These are phyloP conservation scores for Pentamera pediparva DNA, from an alignment of 53 echinoderm and acorn worm species.

Conservation along the genomic window DNA sequence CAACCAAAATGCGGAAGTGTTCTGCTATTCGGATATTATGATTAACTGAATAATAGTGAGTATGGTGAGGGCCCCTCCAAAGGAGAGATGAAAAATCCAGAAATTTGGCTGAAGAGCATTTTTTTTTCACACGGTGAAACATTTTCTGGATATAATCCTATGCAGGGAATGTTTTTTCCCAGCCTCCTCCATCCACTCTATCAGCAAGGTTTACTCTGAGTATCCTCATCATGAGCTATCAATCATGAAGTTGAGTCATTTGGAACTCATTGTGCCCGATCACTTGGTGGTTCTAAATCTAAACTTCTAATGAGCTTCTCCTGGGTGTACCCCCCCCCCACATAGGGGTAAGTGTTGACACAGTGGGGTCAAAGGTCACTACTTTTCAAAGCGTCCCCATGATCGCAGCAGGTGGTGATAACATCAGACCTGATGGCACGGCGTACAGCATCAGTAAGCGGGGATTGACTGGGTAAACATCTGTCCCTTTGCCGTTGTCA, in stretches of 20 bases:
- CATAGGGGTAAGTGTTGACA: neutral
- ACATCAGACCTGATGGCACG: neutral
- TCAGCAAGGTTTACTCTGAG: no score
- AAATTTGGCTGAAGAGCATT: no score
- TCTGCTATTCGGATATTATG: no score
- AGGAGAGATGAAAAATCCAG: neutral
- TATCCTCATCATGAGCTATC: neutral
- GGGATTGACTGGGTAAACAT: no score
- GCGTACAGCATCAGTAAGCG: no score
- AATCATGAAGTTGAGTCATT: conserved; percentile 14
- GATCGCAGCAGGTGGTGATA: conserved; percentile 25
- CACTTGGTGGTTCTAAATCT: no score
- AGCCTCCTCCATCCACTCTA: no score
- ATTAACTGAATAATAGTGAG: neutral
- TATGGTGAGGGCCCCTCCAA: neutral
- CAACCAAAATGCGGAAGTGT: no score
- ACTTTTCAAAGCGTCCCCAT: neutral
- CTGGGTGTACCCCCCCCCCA: neutral
- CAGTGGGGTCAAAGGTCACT: neutral
- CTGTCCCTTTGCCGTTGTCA: no score
- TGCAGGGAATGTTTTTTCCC: no score
- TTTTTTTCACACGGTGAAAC: no score
- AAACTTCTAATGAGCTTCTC: neutral
- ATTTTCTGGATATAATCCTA: no score
- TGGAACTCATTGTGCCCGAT: neutral